Evolutionary conservation across 1,140 invertebrate species (phyloP).

Genomic region (Brachionus plicatilis): DNA sequence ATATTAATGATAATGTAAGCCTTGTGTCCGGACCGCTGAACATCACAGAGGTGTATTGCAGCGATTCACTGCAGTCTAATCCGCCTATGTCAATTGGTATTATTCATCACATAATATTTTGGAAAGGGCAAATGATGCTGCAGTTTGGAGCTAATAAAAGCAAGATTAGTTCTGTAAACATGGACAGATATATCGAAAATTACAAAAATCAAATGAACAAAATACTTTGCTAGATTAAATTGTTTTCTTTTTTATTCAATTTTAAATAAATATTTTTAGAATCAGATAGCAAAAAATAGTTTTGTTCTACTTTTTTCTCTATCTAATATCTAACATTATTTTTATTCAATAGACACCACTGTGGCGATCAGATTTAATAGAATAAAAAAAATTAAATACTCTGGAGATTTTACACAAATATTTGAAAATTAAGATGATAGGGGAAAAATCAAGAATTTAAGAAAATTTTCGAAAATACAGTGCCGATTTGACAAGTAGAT

Average conservation of each 20-base stretch:
- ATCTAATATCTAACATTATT: no score
- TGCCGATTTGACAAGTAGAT: no score
- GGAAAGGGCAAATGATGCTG: constrained; percentile 19
- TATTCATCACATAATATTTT: constrained; percentile 18
- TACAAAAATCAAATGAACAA: not conserved
- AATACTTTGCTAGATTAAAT: not conserved
- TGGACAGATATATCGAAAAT: constrained; percentile 7
- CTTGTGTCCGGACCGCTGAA: not conserved
- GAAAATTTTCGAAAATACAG: no score
- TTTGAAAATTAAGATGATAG: no score
- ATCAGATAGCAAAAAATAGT: no score
- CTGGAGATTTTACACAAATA: no score
- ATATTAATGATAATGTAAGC: not conserved
- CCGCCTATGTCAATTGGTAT: not conserved
- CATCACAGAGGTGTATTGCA: constrained; percentile 13
- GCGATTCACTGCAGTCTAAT: not conserved
- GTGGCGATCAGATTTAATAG: no score
- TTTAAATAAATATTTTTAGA: not conserved
- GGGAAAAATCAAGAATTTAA: no score
- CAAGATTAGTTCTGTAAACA: not conserved
- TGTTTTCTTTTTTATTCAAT: not conserved
- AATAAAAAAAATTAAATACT: no score
- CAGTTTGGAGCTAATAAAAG: constrained; percentile 28
- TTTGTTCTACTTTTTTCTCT: no score
- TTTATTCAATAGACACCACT: no score